phyloP scores from a whole-genome alignment of 1,140 invertebrate species.

The Drosophila kurseongensis region DNA sequence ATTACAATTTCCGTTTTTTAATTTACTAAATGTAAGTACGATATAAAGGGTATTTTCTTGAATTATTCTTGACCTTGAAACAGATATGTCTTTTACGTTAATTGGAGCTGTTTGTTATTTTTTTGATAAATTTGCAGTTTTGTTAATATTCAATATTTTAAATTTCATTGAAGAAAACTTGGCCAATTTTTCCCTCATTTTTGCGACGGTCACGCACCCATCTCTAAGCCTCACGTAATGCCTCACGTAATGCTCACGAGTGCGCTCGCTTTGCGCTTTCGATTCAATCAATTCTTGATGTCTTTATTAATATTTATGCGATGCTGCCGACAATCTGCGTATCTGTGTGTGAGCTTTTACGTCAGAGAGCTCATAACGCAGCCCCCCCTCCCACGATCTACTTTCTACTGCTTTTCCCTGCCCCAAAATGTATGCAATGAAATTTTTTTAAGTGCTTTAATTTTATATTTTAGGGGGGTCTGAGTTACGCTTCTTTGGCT shows the following conservation, averaged over 20 bases:
- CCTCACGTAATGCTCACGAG: conserved; percentile 34
- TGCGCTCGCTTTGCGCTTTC: conserved; percentile 37
- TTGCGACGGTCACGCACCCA: conserved; percentile 4
- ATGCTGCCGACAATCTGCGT: conserved; percentile 52
- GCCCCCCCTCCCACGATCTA: too few relatives aligned
- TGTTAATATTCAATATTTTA: too few relatives aligned
- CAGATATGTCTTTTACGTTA: too few relatives aligned
- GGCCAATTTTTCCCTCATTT: conserved; percentile 3
- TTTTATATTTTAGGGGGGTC: conserved; percentile 57
- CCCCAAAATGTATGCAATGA: conserved; percentile 65
- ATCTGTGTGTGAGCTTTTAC: conserved; percentile 29
- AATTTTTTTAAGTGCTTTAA: conserved; percentile 78
- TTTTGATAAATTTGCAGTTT: too few relatives aligned
- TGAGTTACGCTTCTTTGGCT: conserved; percentile 2
- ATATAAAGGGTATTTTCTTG: too few relatives aligned
- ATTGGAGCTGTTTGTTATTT: too few relatives aligned
- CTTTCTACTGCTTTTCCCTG: not conserved
- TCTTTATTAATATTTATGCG: conserved; percentile 78
- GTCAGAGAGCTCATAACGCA: conserved; percentile 45
- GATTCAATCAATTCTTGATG: conserved; percentile 77
- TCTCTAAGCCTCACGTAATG: conserved; percentile 35
- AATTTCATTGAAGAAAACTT: not conserved
- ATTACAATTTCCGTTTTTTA: too few relatives aligned
- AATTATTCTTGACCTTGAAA: too few relatives aligned
- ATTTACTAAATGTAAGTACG: too few relatives aligned